Conservation (phyloP, 2,113 vertebrate genomes). For the Ailuropoda melanoleuca region DNA sequence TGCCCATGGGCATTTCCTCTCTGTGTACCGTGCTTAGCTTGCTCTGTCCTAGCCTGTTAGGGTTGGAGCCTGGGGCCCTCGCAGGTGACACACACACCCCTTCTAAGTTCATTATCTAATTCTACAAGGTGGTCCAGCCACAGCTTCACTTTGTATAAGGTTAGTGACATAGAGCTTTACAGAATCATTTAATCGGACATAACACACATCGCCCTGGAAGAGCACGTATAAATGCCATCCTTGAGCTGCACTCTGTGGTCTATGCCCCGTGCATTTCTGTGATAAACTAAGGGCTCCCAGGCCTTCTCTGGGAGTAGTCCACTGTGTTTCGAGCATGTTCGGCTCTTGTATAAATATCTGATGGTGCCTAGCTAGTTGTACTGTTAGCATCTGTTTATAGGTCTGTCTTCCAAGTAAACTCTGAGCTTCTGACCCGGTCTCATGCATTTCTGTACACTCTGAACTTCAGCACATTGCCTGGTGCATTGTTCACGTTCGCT, state of each 20-base stretch:
- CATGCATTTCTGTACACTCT: neutral
- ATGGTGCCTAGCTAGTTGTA: neutral
- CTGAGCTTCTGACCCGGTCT: neutral
- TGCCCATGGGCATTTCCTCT: neutral
- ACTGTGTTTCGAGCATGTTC: neutral
- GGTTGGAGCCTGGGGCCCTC: neutral
- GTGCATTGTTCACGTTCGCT: neutral
- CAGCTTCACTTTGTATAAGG: neutral
- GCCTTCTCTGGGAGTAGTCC: too few species aligned
- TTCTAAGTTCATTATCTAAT: neutral
- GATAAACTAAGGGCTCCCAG: too few species aligned
- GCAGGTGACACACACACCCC: neutral
- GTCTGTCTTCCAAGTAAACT: neutral
- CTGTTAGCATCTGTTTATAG: neutral
- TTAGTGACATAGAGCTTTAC: neutral
- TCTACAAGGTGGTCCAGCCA: neutral
- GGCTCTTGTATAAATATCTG: neutral
- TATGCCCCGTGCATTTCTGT: fast-evolving
- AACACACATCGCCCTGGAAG: neutral
- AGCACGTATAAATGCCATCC: fast-evolving
- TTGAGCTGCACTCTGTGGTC: neutral
- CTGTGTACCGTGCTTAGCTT: fast-evolving
- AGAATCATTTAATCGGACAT: neutral
- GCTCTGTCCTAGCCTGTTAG: neutral
- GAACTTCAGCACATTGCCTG: neutral